Evolutionary conservation across 1,140 invertebrate genomes (phyloP), one percentile per base, ranked within the genome.

Genomic region (Bombus waltoni): DNA sequence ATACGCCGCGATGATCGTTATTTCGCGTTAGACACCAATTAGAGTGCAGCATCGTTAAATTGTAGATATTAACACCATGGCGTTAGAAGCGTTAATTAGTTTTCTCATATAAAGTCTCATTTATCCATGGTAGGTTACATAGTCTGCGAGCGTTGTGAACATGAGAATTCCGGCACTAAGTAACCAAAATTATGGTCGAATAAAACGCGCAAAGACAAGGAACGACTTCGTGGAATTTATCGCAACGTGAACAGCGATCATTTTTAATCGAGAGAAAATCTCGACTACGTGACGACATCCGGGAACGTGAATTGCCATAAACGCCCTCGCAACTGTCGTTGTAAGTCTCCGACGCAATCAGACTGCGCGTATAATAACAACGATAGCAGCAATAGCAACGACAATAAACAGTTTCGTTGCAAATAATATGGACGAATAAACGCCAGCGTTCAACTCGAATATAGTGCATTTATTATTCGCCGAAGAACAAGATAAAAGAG

Each of bases 261-360:
- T 72, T 83, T 83, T 83, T 70, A 77, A 83, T 83, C 73, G 81
- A 59, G 66, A 65, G 81, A 83, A 77, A 83, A 83, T 70, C 72
- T 57, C 42, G 32, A 40, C 59, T 28, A 38, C 8, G 35, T 35
- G 38, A 83, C 80, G 35, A 38, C 32, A 71, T 65, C 22, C 47
- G 47, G 47, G 18, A 38, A 65, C 62, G 8, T 65, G 59, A 77
- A 70, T 28, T 83, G 62, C 73, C 81, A 77, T 83, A 83, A 83
- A 83, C 81, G 81, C 81, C 81, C 65, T 68, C 74, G 81, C 65
- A 77, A 38, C 35, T 70, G 73, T 83, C 74, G 57, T 65, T 74
- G 22, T 62, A 3, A 25, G 35, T n/a, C 38, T 42, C 44, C 18
- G 3, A 70, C 73, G 35, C 42, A 47, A 83, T 75, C 65, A 70